Evolutionary conservation across 2,797 vertebrate genomes (phyloP).

Genomic region (Tragopan temminckii): DNA sequence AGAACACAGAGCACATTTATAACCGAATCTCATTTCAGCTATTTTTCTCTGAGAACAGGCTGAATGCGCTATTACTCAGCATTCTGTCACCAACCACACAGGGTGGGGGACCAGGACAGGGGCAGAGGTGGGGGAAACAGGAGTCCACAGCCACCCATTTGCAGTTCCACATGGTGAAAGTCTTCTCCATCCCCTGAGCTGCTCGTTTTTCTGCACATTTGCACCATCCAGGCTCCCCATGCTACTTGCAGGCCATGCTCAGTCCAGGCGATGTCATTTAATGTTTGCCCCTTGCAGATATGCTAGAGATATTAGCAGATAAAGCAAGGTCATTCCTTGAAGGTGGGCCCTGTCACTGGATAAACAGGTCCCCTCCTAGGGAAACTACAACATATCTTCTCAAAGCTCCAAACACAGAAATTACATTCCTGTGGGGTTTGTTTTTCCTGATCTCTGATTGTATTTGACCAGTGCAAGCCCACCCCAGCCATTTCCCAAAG

Average conservation of each 20-base stretch:
- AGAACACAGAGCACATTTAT: background rate
- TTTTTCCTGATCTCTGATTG: background rate
- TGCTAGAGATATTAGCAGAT: rapidly evolving
- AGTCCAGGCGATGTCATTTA: background rate
- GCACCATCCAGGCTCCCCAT: background rate
- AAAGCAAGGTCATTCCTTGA: background rate
- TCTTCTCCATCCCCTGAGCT: background rate
- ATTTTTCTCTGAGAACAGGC: background rate
- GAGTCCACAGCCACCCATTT: background rate
- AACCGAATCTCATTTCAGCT: background rate
- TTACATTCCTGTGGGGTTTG: rapidly evolving
- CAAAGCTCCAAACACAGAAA: background rate
- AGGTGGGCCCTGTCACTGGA: background rate
- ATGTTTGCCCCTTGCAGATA: background rate
- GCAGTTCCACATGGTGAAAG: rapidly evolving
- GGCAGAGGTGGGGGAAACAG: background rate
- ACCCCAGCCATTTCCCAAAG: background rate
- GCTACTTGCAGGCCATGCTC: background rate
- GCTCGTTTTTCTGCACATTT: background rate
- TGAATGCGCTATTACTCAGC: background rate
- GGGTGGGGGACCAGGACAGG: background rate
- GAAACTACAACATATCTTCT: background rate
- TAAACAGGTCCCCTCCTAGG: background rate
- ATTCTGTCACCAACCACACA: rapidly evolving
- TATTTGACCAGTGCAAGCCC: background rate